Conservation (phyloP, 1,140 invertebrate species). For the Macrotrachela quadricornifera region DNA sequence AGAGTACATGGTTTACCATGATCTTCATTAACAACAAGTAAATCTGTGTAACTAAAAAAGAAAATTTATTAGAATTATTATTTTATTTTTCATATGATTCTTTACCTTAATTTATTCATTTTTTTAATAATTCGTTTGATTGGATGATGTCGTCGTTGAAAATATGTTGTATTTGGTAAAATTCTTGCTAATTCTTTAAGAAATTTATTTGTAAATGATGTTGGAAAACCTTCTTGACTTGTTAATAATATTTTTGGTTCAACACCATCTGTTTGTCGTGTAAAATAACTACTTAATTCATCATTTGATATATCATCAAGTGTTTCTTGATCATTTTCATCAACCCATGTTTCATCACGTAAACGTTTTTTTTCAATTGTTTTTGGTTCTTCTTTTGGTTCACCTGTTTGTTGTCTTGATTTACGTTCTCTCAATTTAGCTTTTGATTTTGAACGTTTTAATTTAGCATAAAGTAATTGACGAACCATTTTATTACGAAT, state of each 20-base stretch:
- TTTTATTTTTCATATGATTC: background rate
- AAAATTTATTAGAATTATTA: background rate
- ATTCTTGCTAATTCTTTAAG: slow-evolving; percentile 66
- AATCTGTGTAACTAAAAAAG: slow-evolving; percentile 47
- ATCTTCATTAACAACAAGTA: slow-evolving; percentile 81
- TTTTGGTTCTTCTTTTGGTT: slow-evolving; percentile 53
- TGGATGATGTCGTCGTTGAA: slow-evolving; percentile 56
- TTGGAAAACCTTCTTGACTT: too few species aligned
- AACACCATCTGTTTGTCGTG: too few species aligned
- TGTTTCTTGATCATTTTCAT: slow-evolving; percentile 48
- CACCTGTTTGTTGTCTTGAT: slow-evolving; percentile 15
- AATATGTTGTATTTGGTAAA: slow-evolving; percentile 64
- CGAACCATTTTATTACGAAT: slow-evolving; percentile 4
- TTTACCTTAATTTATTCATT: slow-evolving; percentile 32
- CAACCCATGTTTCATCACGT: slow-evolving; percentile 67
- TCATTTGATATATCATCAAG: slow-evolving; percentile 14
- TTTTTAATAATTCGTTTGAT: slow-evolving; percentile 65
- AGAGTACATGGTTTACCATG: slow-evolving; percentile 61
- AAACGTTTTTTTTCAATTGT: slow-evolving; percentile 77
- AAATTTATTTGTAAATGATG: slow-evolving; percentile 52
- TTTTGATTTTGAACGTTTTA: slow-evolving; percentile 16
- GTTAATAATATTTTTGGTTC: too few species aligned
- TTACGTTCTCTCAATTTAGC: slow-evolving; percentile 15
- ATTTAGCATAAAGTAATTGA: slow-evolving; percentile 15
- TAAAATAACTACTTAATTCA: slow-evolving; percentile 7